Evolutionary conservation across 2,797 vertebrate genomes (phyloP), one percentile per base, ranked within the genome.

Genomic region (Darevskia nairensis): DNA sequence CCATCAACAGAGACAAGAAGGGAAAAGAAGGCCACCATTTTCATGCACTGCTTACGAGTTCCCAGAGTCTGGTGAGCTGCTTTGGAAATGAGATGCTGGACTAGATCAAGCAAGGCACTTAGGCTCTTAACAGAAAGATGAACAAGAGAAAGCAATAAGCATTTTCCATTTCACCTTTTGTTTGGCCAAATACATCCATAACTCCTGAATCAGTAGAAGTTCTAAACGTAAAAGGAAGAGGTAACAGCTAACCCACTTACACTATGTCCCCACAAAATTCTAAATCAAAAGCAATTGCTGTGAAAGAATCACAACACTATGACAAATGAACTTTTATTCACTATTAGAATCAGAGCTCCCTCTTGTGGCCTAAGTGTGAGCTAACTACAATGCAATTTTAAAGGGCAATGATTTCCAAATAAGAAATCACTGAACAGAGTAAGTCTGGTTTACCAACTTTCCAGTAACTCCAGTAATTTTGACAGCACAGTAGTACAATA

Each of bases 261-360:
- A 85, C 13, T 91, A 84, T 59, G 82, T 17, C 87, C 32, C 50
- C 86, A 90, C 90, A 92, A 87, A 90, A 90, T 89, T 94, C 39
- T 93, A 88, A 85, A 90, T 81, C 77, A 79, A 94, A 93, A 90
- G 88, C 50, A 50, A 35, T 29, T 75, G 4, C 86, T 75, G 1
- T 46, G 7, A 79, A 61, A 93, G 84, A 77, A 89, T 68, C 69
- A 61, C 78, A 35, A 71, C 76, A 50, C 5, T 44, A 11, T 17
- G 82, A 83, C 68, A 92, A 68, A 29, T 0, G 1, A 7, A 77
- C 39, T 86, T 91, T 68, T 71, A 64, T 88, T 74, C 83, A 93
- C 92, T 92, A 91, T n/a, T 90, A 93, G 91, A 93, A 95, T 86
- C 82, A 93, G 87, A 95, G 95, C 96, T 94, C 96, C 97, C 96